These are phyloP conservation scores for Cyprichromis sp. DNA, from an alignment of 2,113 vertebrate genomes.

Conservation along the genomic window DNA sequence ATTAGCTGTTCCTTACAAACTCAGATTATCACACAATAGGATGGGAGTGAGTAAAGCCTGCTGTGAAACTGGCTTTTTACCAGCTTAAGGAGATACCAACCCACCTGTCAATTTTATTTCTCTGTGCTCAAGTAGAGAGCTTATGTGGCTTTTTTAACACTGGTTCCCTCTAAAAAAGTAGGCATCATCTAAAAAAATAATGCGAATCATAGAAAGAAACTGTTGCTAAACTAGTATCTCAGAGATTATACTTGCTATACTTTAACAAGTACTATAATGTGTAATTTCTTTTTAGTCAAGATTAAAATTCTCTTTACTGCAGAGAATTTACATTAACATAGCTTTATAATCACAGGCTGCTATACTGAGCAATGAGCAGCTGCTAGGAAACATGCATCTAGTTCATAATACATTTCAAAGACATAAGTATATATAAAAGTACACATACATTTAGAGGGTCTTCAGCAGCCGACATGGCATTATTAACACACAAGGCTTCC, in stretches of 20 bases:
- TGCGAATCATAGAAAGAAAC: background rate
- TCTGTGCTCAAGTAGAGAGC: background rate
- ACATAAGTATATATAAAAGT: background rate
- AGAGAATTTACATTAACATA: background rate
- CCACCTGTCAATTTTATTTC: background rate
- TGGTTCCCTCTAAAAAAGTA: background rate
- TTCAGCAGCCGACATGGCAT: constrained; percentile 91
- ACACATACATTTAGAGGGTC: constrained; percentile 85
- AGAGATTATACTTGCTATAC: background rate
- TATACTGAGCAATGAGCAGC: background rate
- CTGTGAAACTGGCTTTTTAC: background rate
- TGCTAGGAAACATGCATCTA: background rate
- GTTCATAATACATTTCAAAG: background rate
- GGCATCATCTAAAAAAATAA: background rate
- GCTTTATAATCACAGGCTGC: background rate
- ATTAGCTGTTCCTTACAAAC: background rate
- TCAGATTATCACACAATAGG: background rate
- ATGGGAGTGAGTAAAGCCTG: background rate
- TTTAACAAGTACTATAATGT: background rate
- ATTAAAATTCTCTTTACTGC: background rate
- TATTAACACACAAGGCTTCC: constrained; percentile 96
- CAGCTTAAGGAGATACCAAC: background rate
- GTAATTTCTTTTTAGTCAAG: background rate
- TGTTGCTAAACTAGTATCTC: background rate
- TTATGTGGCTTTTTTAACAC: background rate